Conservation (phyloP, 2,888 invertebrate species). For the Agriopis marginaria region DNA sequence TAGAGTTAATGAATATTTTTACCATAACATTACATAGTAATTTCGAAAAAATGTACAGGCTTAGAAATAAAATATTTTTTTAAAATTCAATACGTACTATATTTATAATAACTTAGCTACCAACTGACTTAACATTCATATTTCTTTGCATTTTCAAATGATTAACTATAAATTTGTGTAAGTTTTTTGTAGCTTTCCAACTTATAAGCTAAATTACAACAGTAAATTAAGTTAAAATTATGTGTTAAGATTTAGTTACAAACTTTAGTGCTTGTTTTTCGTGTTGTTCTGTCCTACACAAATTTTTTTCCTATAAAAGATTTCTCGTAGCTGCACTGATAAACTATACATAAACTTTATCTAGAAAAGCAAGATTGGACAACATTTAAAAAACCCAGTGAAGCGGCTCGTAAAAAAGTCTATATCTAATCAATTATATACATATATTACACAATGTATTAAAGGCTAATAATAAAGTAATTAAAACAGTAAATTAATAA, state of each 20-base stretch:
- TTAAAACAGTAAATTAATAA: constrained; percentile 35
- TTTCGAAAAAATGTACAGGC: constrained; percentile 62
- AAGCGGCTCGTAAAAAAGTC: constrained; percentile 74
- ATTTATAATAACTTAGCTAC: constrained; percentile 50
- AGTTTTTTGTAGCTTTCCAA: too few species aligned
- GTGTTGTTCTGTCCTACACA: background rate
- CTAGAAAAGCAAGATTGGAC: constrained; percentile 28
- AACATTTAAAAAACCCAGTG: constrained; percentile 44
- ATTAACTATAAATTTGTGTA: too few species aligned
- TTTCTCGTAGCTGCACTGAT: background rate
- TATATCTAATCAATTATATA: constrained; percentile 72
- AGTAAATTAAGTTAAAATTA: too few species aligned
- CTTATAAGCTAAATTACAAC: too few species aligned
- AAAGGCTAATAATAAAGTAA: constrained; percentile 30
- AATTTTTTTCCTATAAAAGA: background rate
- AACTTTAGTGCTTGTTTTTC: too few species aligned
- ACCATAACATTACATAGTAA: constrained; percentile 54
- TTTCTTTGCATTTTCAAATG: background rate
- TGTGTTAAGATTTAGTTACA: too few species aligned
- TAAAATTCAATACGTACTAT: constrained; percentile 51
- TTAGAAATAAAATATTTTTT: constrained; percentile 67
- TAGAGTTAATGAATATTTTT: constrained; percentile 46
- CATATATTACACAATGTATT: constrained; percentile 73
- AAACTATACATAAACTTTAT: background rate
- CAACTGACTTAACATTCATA: constrained; percentile 28